These are phyloP conservation scores for Copsychus sechellarum DNA, from an alignment of 2,113 vertebrate species.

Conservation along the genomic window DNA sequence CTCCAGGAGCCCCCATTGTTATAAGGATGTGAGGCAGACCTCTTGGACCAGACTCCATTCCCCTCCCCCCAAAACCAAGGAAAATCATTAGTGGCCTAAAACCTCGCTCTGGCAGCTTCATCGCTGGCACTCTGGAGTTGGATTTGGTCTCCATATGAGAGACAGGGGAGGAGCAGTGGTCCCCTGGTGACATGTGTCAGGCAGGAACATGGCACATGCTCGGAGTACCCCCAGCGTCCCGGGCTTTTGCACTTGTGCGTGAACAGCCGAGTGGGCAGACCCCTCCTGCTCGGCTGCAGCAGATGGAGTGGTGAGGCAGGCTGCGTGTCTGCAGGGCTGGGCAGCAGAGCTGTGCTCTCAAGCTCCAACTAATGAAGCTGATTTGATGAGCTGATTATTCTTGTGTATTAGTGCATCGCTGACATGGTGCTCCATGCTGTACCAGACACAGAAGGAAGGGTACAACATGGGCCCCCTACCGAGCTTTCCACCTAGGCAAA, in stretches of 20 bases:
- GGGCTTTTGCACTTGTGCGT: slow-evolving; percentile 3
- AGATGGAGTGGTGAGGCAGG: slow-evolving; percentile 63
- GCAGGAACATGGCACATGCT: slow-evolving; percentile 36
- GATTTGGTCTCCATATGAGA: not conserved
- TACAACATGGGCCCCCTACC: not conserved
- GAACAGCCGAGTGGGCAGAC: slow-evolving; percentile 46
- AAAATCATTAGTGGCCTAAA: not conserved
- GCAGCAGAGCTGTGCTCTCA: slow-evolving; percentile 41
- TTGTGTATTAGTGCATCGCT: slow-evolving; percentile 55
- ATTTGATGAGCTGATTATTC: slow-evolving; percentile 71
- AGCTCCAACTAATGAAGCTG: slow-evolving; percentile 62
- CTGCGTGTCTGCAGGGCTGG: slow-evolving; percentile 56
- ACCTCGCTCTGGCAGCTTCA: not conserved
- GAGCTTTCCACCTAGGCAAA: slow-evolving; percentile 26
- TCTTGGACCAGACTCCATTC: not conserved
- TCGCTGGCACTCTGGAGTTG: not conserved
- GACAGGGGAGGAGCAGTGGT: not conserved
- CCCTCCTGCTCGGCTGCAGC: slow-evolving; percentile 54
- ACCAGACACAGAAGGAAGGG: slow-evolving; percentile 35
- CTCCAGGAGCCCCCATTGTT: rapidly evolving
- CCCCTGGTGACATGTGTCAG: slow-evolving; percentile 29
- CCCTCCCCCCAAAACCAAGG: not conserved
- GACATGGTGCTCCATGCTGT: slow-evolving; percentile 28
- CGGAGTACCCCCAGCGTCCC: not conserved
- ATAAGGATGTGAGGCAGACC: not conserved